These are phyloP conservation scores for Acanthis flammea DNA, from an alignment of 2,797 vertebrate species.

Conservation along the genomic window DNA sequence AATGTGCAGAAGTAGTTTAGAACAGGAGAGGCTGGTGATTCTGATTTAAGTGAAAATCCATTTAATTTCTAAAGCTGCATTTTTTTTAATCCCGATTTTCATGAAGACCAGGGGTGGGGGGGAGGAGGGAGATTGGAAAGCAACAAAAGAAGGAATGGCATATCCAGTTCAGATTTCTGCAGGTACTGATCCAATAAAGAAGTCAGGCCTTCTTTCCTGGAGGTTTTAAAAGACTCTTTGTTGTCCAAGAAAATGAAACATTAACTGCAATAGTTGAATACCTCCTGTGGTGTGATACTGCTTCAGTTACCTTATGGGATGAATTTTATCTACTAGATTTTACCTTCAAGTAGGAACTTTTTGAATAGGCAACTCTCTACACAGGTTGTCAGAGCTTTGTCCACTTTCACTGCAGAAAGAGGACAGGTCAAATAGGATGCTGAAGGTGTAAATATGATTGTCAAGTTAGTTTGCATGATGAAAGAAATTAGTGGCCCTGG, in stretches of 20 bases:
- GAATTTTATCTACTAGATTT: background rate
- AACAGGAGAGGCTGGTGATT: background rate
- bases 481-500: background rate
- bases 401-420: background rate
- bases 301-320: background rate
- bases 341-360: background rate
- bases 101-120: background rate
- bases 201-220: background rate
- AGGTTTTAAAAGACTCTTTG: background rate
- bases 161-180: background rate
- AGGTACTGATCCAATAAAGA: background rate
- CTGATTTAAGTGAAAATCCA: constrained; percentile 4
- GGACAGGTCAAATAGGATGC: background rate
- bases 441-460: background rate
- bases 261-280: background rate
- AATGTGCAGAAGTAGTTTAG: background rate
- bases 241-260: background rate
- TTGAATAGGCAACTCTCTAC: background rate
- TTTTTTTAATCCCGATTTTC: background rate
- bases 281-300: background rate
- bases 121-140: accelerated
- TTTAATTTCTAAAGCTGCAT: background rate
- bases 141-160: background rate
- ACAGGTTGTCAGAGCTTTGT: background rate
- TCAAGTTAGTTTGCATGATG: background rate